Evolutionary conservation across 2,113 vertebrate species (phyloP).

Genomic region (Nerophis ophidion): DNA sequence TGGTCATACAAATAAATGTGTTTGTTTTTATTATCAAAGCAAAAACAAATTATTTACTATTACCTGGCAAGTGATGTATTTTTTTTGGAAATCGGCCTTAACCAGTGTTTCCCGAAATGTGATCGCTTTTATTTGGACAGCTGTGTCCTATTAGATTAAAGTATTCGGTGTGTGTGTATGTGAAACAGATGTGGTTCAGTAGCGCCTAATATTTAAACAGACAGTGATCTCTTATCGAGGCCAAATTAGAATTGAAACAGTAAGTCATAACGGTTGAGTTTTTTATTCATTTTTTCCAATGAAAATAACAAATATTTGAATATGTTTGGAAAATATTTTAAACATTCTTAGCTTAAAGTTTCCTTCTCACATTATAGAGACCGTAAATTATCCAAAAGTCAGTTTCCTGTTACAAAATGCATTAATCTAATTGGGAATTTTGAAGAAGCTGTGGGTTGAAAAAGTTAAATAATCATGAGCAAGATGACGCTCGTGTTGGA

Average conservation of each 20-base stretch:
- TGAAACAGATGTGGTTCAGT: conserved; percentile 28
- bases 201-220: conserved; percentile 23
- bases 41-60: conserved; percentile 21
- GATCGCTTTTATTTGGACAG: conserved; percentile 37
- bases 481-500: no score
- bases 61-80: conserved; percentile 23
- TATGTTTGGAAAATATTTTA: background rate
- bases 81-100: conserved; percentile 29
- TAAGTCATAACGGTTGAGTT: conserved; percentile 2
- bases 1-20: conserved; percentile 22
- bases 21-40: conserved; percentile 30
- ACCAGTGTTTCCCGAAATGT: conserved; percentile 37
- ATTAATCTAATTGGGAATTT: background rate
- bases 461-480: background rate
- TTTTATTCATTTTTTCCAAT: background rate
- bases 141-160: conserved; percentile 26
- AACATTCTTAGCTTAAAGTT: background rate
- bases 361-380: background rate
- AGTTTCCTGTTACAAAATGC: background rate
- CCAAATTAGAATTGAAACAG: conserved; percentile 22
- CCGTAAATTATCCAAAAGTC: background rate
- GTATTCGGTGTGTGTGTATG: conserved; percentile 17
- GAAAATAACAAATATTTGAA: background rate
- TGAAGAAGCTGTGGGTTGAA: background rate
- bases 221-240: conserved; percentile 15